These are phyloP conservation scores for Apotomis turbidana DNA, from an alignment of 2,888 invertebrate genomes.

Conservation along the genomic window DNA sequence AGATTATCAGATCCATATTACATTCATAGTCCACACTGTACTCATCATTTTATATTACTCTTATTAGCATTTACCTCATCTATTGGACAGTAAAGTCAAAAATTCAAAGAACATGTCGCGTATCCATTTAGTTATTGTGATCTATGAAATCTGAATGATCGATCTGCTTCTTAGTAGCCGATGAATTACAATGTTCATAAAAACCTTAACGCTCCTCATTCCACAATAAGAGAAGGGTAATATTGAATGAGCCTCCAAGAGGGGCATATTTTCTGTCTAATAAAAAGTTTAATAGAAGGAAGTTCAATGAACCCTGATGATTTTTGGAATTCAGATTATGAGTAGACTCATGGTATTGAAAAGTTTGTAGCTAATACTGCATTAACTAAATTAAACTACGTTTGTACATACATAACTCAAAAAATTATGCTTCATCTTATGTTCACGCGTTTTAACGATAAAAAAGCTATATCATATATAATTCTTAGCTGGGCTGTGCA, in stretches of 20 bases:
- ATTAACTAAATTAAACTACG: too few relatives aligned
- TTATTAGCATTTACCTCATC: constrained; percentile 1
- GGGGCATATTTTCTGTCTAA: constrained; percentile 49
- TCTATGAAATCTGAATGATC: constrained; percentile 37
- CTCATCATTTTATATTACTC: background rate
- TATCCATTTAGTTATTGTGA: background rate
- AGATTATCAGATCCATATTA: too few relatives aligned
- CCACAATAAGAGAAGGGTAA: constrained; percentile 45
- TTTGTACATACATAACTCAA: too few relatives aligned
- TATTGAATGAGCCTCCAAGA: constrained; percentile 46
- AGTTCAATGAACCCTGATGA: constrained; percentile 41
- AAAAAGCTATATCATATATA: too few relatives aligned
- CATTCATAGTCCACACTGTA: too few relatives aligned
- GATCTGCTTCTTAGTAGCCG: constrained; percentile 44
- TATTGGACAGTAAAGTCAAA: background rate
- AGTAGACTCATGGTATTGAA: too few relatives aligned
- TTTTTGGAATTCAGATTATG: constrained; percentile 7
- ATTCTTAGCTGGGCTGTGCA: too few relatives aligned
- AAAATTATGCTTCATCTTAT: too few relatives aligned
- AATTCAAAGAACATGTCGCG: background rate
- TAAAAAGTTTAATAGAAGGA: constrained; percentile 42
- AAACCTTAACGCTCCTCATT: too few relatives aligned
- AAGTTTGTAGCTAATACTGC: too few relatives aligned
- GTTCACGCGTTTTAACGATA: too few relatives aligned
- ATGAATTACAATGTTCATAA: too few relatives aligned